Conservation (phyloP, 2,888 invertebrate species). For the Megalurothrips usitatus region DNA sequence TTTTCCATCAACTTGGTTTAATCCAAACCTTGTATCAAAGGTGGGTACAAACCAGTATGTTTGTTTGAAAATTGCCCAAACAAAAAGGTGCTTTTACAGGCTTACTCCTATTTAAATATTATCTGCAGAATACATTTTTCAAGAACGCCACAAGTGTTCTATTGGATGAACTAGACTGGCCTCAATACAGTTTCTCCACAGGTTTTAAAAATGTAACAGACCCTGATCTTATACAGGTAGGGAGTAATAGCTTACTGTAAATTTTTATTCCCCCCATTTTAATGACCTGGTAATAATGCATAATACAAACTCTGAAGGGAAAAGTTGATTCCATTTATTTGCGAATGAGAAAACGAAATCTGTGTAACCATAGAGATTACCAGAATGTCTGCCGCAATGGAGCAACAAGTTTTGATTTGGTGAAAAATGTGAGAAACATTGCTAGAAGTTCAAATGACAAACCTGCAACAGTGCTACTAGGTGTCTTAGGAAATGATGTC, state of each 20-base stretch:
- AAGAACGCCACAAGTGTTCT: conserved; percentile 45
- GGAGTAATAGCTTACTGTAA: background rate
- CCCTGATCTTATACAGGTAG: conserved; percentile 42
- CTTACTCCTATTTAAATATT: background rate
- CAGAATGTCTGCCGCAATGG: conserved; percentile 51
- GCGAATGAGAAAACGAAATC: conserved; percentile 46
- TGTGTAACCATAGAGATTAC: conserved; percentile 51
- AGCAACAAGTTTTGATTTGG: conserved; percentile 41
- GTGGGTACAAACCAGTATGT: conserved; percentile 37
- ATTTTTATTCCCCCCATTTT: background rate
- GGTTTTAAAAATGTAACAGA: conserved; percentile 44
- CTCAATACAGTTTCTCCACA: conserved; percentile 49
- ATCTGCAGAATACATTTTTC: conserved; percentile 42
- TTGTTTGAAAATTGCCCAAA: too few relatives aligned
- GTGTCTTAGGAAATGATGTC: conserved; percentile 52
- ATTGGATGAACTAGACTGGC: conserved; percentile 52
- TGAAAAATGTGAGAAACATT: conserved; percentile 42
- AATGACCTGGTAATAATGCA: background rate
- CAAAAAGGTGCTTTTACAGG: background rate
- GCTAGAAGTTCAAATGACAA: conserved; percentile 46
- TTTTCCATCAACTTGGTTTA: conserved; percentile 49
- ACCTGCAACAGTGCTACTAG: conserved; percentile 47
- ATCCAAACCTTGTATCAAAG: conserved; percentile 43
- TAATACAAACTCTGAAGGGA: conserved; percentile 39
- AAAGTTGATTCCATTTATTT: conserved; percentile 43